Conservation (phyloP, 2,797 vertebrate genomes). For the Eulemur mongoz region DNA sequence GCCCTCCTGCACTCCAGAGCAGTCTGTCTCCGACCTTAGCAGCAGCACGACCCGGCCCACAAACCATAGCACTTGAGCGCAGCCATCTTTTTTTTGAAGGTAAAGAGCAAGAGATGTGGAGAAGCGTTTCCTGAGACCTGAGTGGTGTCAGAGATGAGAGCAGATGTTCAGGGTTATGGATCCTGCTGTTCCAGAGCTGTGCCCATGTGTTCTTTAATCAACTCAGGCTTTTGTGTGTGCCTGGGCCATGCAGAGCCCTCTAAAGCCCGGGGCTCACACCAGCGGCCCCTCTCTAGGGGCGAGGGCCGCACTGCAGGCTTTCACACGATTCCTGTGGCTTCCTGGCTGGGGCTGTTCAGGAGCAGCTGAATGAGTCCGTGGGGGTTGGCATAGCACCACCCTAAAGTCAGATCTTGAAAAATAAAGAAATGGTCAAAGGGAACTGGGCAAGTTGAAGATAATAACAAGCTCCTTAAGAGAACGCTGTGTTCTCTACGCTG, state of each 20-base stretch:
- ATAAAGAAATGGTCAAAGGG: not conserved
- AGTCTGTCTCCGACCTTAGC: not conserved
- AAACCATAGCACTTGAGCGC: not conserved
- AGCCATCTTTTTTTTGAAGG: not conserved
- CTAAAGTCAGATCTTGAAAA: not conserved
- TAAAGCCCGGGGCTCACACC: not conserved
- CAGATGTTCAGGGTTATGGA: not conserved
- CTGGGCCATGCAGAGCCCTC: not conserved
- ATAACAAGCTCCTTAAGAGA: not conserved
- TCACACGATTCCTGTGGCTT: not conserved
- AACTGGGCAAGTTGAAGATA: not conserved
- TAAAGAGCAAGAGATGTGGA: not conserved
- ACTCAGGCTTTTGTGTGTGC: not conserved
- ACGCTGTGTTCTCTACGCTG: not conserved
- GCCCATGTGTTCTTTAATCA: not conserved
- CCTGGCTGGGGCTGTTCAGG: not conserved
- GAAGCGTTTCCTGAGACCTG: not conserved
- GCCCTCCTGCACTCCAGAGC: not conserved
- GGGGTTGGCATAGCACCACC: not conserved
- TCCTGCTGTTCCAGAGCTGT: not conserved
- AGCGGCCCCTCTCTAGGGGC: not conserved
- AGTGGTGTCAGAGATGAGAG: not conserved
- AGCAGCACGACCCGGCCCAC: not conserved
- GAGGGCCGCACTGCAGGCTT: not conserved
- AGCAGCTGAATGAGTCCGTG: not conserved